Conservation (phyloP, 92 coral and sea anemone species). For the Actinostola sp. region DNA sequence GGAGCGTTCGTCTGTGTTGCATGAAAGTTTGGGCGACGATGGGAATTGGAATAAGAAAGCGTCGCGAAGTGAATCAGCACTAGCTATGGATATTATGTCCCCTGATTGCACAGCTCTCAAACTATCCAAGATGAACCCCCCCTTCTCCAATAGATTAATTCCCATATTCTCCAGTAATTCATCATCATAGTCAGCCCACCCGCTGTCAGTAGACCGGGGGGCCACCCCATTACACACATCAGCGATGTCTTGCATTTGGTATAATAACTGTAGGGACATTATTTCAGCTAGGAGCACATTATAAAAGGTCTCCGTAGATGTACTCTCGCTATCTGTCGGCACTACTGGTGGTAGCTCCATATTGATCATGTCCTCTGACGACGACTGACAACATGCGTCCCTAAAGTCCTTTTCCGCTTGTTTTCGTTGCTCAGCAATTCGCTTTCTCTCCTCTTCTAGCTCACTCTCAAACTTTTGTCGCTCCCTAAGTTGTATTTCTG, state of each 20-base stretch:
- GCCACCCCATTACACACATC: conserved; percentile 68
- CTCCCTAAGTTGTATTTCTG: conserved; percentile 36
- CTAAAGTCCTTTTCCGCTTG: conserved; percentile 40
- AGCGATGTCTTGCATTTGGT: conserved; percentile 90
- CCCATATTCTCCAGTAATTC: conserved; percentile 78
- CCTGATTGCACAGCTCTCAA: conserved; percentile 73
- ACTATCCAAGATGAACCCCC: conserved; percentile 76
- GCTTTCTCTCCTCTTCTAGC: conserved; percentile 49
- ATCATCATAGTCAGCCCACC: conserved; percentile 87
- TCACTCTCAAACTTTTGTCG: conserved; percentile 60
- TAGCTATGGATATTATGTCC: conserved; percentile 52
- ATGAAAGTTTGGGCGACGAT: conserved; percentile 54
- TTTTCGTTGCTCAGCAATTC: conserved; percentile 25
- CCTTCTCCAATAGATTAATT: conserved; percentile 75
- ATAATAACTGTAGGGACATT: conserved; percentile 84
- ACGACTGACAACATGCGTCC: conserved; percentile 47
- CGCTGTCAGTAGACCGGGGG: conserved; percentile 82
- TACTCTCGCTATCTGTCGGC: conserved; percentile 50
- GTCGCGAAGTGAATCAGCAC: conserved; percentile 82
- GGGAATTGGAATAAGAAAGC: conserved; percentile 67
- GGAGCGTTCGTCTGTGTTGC: conserved; percentile 25
- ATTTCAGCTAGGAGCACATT: conserved; percentile 88
- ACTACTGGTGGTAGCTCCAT: conserved; percentile 47
- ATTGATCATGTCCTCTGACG: conserved; percentile 31
- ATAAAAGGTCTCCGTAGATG: conserved; percentile 72